phyloP scores from a whole-genome alignment of 2,888 invertebrate genomes.

The Chymomyza amoena region DNA sequence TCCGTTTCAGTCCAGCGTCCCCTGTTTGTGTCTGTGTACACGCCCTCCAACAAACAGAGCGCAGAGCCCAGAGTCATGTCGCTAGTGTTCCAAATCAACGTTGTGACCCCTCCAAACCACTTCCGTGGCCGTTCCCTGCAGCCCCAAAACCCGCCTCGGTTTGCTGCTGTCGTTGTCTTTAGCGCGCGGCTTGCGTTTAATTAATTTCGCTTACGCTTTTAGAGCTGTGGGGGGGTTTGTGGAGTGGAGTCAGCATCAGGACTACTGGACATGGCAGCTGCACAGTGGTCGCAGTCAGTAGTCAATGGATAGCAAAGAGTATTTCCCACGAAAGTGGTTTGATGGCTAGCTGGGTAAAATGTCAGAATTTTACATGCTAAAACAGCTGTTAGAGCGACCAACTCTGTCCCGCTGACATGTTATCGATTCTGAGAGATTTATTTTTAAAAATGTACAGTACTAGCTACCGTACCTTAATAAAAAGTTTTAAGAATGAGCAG shows the following conservation, averaged over 20 bases:
- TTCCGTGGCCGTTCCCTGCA: background rate
- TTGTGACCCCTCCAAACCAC: background rate
- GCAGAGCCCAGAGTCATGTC: constrained; percentile 3
- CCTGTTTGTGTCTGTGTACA: background rate
- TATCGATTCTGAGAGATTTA: no score
- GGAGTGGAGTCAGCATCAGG: background rate
- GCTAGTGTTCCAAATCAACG: constrained; percentile 12
- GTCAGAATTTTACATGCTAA: no score
- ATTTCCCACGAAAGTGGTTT: background rate
- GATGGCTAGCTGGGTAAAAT: background rate
- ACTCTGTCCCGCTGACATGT: no score
- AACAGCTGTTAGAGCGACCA: no score
- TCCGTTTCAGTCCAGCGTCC: background rate
- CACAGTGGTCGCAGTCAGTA: background rate
- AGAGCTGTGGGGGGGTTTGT: constrained; percentile 5
- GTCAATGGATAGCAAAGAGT: background rate
- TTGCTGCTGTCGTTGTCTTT: constrained; percentile 22
- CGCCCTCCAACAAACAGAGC: constrained; percentile 6
- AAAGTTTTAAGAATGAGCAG: no score
- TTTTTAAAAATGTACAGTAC: no score
- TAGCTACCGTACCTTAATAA: no score
- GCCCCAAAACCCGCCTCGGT: background rate
- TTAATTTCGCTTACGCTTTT: constrained; percentile 62
- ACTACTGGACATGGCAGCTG: background rate
- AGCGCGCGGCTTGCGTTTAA: constrained; percentile 51